These are phyloP conservation scores for Colletes latitarsis DNA, from an alignment of 1,140 invertebrate species.

Conservation along the genomic window DNA sequence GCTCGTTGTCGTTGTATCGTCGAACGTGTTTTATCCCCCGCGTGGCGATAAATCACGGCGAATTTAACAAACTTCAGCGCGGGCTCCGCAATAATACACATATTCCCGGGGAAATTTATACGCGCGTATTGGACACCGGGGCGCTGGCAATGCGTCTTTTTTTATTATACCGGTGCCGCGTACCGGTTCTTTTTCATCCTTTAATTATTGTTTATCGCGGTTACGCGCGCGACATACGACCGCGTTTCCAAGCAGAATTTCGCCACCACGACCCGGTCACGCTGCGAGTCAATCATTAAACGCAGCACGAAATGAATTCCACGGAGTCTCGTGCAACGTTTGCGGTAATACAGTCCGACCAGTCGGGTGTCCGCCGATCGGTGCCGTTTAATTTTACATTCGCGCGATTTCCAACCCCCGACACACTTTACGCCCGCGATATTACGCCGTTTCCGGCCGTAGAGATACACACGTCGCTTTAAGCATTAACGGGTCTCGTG, in stretches of 20 bases:
- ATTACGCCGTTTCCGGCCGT: too few species aligned
- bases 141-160: slow-evolving; percentile 6
- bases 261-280: not conserved
- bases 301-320: not conserved
- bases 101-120: slow-evolving; percentile 55
- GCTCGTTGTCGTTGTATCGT: slow-evolving; percentile 38
- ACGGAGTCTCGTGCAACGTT: not conserved
- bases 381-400: slow-evolving; percentile 20
- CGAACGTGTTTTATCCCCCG: slow-evolving; percentile 62
- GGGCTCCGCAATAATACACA: slow-evolving; percentile 56
- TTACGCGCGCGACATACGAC: slow-evolving; percentile 11
- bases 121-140: slow-evolving; percentile 23
- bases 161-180: slow-evolving; percentile 26
- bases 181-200: slow-evolving; percentile 16
- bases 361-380: not conserved
- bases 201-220: slow-evolving; percentile 63
- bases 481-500: too few species aligned
- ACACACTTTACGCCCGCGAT: not conserved
- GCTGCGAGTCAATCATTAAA: slow-evolving; percentile 37
- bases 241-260: not conserved
- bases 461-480: too few species aligned
- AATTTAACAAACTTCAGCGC: slow-evolving; percentile 60
- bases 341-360: not conserved
- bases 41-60: slow-evolving; percentile 54
- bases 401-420: not conserved